Evolutionary conservation across 2,888 invertebrate species (phyloP).

Genomic region (Junonia oenone): DNA sequence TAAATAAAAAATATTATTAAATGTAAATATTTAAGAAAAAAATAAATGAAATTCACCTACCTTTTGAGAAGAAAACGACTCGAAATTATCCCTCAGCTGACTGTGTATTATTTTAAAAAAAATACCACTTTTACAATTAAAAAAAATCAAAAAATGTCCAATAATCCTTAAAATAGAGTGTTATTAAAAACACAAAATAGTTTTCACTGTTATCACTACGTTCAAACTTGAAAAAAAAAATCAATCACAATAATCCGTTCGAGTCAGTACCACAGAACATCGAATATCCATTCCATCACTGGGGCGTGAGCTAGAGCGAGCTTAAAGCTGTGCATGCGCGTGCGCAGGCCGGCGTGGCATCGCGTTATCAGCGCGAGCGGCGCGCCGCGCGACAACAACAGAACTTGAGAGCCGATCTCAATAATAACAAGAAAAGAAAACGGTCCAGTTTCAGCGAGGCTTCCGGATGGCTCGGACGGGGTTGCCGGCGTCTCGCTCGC

Average conservation of each 20-base stretch:
- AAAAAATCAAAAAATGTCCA: constrained; percentile 18
- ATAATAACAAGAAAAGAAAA: constrained; percentile 80
- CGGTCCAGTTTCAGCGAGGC: constrained; percentile 80
- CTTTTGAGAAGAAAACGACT: constrained; percentile 38
- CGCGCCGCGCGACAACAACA: constrained; percentile 77
- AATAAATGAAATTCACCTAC: constrained; percentile 35
- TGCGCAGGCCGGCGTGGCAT: constrained; percentile 71
- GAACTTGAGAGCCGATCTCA: constrained; percentile 77
- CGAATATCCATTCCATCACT: constrained; percentile 62
- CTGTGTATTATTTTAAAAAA: constrained; percentile 34
- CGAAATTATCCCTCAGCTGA: constrained; percentile 35
- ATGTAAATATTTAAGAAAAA: constrained; percentile 4
- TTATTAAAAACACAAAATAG: constrained; percentile 48
- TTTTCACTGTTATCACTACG: constrained; percentile 51
- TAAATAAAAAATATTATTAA: too few species aligned
- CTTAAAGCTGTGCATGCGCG: constrained; percentile 70
- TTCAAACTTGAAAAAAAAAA: constrained; percentile 41
- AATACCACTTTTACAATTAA: constrained; percentile 21
- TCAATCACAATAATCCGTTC: constrained; percentile 45
- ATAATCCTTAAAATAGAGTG: constrained; percentile 34
- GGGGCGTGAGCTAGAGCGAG: constrained; percentile 40
- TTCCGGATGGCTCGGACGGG: constrained; percentile 76
- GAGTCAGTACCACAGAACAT: constrained; percentile 49
- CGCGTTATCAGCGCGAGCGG: constrained; percentile 77
- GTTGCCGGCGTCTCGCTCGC: constrained; percentile 58